A percentile compares a stretch with the other conserved stretches of the same genome.
Evolutionary conservation across 2,113 vertebrate species (phyloP).

Genomic region (Actinemys pallida): DNA sequence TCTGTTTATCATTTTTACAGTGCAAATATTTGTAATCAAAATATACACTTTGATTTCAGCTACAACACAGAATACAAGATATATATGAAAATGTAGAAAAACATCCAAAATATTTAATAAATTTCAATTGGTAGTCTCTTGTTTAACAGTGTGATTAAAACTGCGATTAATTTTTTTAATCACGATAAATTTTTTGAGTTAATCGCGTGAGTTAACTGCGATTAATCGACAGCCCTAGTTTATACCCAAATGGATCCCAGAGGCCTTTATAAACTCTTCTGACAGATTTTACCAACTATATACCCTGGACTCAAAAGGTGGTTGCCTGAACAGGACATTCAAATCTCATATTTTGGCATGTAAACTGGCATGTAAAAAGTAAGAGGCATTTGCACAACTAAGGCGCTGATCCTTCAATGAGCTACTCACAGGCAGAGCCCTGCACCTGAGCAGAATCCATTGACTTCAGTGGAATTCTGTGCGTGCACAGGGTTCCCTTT

Average conservation of each 20-base stretch:
- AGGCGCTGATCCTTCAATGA: neutral
- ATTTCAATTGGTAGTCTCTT: no score
- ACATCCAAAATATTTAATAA: no score
- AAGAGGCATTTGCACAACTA: neutral
- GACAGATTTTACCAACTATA: neutral
- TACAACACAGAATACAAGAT: no score
- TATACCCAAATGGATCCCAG: neutral
- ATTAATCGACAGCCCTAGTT: no score
- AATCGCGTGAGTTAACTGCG: no score
- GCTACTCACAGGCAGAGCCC: neutral
- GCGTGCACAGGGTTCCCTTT: neutral
- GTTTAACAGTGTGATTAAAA: no score
- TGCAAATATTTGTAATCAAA: no score
- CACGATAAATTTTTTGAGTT: no score
- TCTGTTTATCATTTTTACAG: no score
- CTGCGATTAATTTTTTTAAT: no score
- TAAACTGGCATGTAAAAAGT: fast-evolving
- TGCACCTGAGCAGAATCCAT: neutral
- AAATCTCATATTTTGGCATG: neutral
- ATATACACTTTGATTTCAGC: no score
- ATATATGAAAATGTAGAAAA: no score
- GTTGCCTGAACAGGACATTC: neutral
- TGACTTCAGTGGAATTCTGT: neutral
- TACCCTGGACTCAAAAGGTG: neutral
- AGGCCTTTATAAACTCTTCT: neutral